Evolutionary conservation across 2,888 invertebrate species (phyloP).

Genomic region (Pyrrhosoma nymphula): DNA sequence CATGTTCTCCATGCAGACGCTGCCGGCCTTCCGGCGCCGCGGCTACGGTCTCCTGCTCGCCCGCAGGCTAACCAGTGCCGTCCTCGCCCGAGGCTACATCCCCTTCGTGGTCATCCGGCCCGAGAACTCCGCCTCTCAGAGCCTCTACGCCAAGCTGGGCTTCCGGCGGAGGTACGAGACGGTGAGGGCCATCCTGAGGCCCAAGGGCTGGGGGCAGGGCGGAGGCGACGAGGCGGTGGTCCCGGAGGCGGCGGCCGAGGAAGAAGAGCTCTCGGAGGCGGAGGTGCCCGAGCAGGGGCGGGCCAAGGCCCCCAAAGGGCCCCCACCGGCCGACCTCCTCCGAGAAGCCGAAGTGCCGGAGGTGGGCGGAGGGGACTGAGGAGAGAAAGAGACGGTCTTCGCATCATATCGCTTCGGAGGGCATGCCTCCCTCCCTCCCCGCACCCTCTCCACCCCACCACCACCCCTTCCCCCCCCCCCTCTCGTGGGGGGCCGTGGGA

Average conservation of each 20-base stretch:
- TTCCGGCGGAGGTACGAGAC: conserved; percentile 90
- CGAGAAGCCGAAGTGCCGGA: conserved; percentile 48
- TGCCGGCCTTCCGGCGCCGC: conserved; percentile 86
- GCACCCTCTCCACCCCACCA: not conserved
- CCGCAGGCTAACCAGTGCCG: conserved; percentile 82
- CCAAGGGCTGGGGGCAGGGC: conserved; percentile 75
- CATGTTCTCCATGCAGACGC: conserved; percentile 95
- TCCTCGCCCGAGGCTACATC: conserved; percentile 86
- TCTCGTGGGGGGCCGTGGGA: too few species aligned
- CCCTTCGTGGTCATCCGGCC: conserved; percentile 93
- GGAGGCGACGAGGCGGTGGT: conserved; percentile 9
- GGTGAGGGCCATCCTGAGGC: conserved; percentile 88
- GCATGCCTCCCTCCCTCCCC: not conserved
- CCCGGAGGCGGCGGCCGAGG: not conserved
- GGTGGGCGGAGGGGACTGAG: not conserved
- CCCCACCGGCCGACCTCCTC: not conserved
- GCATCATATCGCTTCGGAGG: not conserved
- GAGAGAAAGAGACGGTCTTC: not conserved
- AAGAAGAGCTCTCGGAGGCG: conserved; percentile 43
- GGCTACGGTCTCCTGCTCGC: conserved; percentile 87
- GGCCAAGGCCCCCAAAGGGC: not conserved
- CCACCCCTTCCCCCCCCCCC: not conserved
- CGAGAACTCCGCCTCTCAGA: conserved; percentile 92
- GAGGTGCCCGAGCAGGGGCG: conserved; percentile 26
- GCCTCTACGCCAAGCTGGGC: conserved; percentile 90